These are phyloP conservation scores for Uloborus diversus DNA, from an alignment of 1,140 invertebrate species.

Conservation along the genomic window DNA sequence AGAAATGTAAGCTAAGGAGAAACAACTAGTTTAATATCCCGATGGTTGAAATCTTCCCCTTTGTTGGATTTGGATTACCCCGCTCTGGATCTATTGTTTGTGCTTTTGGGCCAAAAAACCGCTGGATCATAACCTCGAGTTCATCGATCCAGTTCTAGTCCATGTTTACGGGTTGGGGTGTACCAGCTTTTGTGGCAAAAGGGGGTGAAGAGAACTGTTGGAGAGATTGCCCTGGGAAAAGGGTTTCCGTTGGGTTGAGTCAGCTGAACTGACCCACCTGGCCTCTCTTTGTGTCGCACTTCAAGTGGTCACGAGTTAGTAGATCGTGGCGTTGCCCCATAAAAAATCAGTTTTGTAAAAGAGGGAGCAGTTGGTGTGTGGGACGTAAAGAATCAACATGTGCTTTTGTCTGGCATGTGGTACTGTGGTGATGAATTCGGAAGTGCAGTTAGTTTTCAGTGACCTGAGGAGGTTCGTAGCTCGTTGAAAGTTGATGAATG, in stretches of 20 bases:
- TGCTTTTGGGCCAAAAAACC: background rate
- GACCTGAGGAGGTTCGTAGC: background rate
- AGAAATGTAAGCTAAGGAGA: background rate
- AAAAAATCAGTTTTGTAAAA: background rate
- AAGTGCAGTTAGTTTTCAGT: background rate
- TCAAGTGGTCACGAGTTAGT: slow-evolving; percentile 13
- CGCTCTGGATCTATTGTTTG: background rate
- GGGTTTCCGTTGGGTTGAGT: slow-evolving; percentile 7
- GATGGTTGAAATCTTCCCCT: background rate
- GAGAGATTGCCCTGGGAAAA: background rate
- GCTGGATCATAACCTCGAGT: background rate
- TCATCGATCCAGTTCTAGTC: slow-evolving; percentile 17
- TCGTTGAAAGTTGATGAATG: no score
- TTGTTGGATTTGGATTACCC: background rate
- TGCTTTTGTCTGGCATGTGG: background rate
- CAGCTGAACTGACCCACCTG: slow-evolving; percentile 19
- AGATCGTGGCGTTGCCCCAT: background rate
- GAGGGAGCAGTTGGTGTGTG: background rate
- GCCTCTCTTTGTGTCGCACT: background rate
- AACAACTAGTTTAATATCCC: background rate
- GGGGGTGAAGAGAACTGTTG: background rate
- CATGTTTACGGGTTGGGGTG: background rate
- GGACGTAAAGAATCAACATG: background rate
- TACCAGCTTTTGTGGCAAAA: background rate
- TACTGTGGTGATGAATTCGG: background rate